A percentile compares a stretch with the other conserved stretches of the same genome.
Conservation (phyloP, 2,888 invertebrate genomes). For the Diadromus collaris region DNA sequence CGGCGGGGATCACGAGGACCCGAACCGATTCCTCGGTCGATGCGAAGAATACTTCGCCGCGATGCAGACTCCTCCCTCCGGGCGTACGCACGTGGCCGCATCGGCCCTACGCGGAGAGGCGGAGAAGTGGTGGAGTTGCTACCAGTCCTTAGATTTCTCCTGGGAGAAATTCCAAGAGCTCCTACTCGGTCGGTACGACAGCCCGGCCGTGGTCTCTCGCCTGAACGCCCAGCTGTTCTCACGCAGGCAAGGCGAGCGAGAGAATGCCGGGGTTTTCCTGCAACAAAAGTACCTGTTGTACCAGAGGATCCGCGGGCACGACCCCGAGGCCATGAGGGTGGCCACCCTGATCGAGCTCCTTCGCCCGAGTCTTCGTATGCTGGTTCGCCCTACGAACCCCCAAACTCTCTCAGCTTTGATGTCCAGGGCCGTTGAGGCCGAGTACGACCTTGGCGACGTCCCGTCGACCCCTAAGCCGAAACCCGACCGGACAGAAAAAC, state of each 20-base stretch:
- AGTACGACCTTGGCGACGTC: neutral
- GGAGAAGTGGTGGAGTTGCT: neutral
- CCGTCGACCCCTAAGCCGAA: neutral
- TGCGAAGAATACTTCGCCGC: neutral
- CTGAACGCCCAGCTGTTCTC: slow-evolving; percentile 1
- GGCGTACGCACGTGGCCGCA: neutral
- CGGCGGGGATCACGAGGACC: neutral
- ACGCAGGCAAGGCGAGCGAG: neutral
- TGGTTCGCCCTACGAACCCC: neutral
- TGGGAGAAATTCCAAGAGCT: neutral
- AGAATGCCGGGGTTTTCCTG: neutral
- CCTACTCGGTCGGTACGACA: neutral
- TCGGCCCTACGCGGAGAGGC: neutral
- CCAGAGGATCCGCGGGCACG: neutral
- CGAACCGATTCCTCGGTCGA: neutral
- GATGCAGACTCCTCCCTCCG: neutral
- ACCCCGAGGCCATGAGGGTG: neutral
- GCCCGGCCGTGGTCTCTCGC: neutral
- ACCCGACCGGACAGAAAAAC: neutral
- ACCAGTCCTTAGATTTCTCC: neutral
- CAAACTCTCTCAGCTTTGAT: neutral
- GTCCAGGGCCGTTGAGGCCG: neutral
- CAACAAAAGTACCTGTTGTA: slow-evolving; percentile 2
- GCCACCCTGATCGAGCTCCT: neutral
- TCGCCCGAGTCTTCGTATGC: neutral